A percentile compares a stretch with the other conserved stretches of the same genome.
phyloP scores from a whole-genome alignment of 2,113 vertebrate species.

The Gopherus flavomarginatus region DNA sequence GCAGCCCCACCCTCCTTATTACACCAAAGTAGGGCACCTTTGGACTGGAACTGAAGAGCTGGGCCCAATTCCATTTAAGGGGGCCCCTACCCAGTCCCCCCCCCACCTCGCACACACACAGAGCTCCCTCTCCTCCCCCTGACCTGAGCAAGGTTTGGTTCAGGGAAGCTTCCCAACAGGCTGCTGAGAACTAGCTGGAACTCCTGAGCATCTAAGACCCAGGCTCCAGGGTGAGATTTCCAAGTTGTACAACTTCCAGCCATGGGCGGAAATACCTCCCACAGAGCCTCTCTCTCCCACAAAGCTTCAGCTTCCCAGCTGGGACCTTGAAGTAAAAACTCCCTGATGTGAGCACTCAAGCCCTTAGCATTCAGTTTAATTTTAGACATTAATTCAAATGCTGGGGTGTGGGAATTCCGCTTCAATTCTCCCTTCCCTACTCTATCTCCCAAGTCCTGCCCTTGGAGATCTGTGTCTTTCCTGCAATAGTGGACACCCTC shows the following conservation, averaged over 20 bases:
- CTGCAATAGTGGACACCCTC: neutral
- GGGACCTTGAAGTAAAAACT: neutral
- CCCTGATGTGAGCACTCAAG: neutral
- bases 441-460: neutral
- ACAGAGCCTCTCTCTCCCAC: too few relatives aligned
- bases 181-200: neutral
- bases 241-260: neutral
- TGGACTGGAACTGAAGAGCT: too few relatives aligned
- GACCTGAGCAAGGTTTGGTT: neutral
- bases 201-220: neutral
- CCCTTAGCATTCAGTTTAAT: neutral
- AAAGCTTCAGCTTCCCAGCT: neutral
- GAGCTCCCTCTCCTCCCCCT: neutral
- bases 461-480: neutral
- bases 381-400: neutral
- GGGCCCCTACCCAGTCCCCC: neutral
- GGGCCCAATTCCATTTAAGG: too few relatives aligned
- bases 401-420: neutral
- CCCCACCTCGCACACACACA: too few relatives aligned
- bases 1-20: too few relatives aligned
- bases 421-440: neutral
- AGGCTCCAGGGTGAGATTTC: neutral
- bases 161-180: neutral
- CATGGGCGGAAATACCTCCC: neutral
- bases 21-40: too few relatives aligned